Conservation (phyloP, 2,888 invertebrate genomes). For the Nephrocerus scutellatus region DNA sequence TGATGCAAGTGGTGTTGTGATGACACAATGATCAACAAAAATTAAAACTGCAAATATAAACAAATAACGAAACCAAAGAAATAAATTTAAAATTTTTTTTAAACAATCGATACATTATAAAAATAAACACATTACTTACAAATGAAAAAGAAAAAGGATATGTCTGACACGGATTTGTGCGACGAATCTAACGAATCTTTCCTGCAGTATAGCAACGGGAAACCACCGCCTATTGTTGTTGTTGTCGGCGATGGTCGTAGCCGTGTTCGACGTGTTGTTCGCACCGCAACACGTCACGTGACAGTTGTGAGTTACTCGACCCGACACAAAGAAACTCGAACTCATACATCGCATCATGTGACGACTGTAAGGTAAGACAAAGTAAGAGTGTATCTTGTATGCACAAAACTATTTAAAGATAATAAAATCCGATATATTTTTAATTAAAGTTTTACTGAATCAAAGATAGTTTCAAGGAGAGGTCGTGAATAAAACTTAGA, state of each 20-base stretch:
- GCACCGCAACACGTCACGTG: conserved; percentile 47
- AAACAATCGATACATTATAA: background rate
- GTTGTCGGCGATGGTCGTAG: conserved; percentile 47
- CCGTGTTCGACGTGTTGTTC: conserved; percentile 46
- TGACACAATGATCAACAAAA: too few relatives aligned
- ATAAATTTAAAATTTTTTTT: conserved; percentile 1
- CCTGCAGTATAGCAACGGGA: conserved; percentile 41
- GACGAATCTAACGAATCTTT: conserved; percentile 37
- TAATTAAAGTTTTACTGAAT: too few relatives aligned
- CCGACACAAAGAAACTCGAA: conserved; percentile 47
- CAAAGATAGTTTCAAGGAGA: too few relatives aligned
- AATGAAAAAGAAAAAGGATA: conserved; percentile 14
- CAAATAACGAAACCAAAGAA: conserved; percentile 22
- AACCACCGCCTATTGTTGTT: conserved; percentile 46
- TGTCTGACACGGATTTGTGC: conserved; percentile 37
- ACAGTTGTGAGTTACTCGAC: conserved; percentile 48
- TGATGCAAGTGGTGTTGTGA: too few relatives aligned
- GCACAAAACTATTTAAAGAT: background rate
- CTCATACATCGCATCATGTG: conserved; percentile 48
- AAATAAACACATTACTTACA: background rate
- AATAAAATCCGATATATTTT: too few relatives aligned
- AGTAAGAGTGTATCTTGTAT: background rate
- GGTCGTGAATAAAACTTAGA: too few relatives aligned
- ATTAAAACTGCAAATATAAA: conserved; percentile 3
- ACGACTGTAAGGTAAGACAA: conserved; percentile 47